These are phyloP conservation scores for Limanda limanda DNA, from an alignment of 2,113 vertebrate species.

Conservation along the genomic window DNA sequence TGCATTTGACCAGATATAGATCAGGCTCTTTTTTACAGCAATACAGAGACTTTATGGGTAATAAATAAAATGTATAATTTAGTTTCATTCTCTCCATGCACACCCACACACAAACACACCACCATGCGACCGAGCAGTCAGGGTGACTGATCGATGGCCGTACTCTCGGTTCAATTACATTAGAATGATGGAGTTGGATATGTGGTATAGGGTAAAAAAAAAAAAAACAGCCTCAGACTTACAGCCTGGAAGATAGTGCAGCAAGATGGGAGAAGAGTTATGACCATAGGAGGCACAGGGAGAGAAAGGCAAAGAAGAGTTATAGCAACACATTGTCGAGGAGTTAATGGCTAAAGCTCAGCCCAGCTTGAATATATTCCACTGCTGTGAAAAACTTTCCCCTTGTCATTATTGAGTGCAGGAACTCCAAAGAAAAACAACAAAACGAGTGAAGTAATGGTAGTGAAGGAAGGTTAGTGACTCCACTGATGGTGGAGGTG, in stretches of 20 bases:
- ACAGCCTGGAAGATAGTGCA: conserved; percentile 34
- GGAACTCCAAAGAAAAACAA: conserved; percentile 5
- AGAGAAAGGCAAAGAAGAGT: conserved; percentile 20
- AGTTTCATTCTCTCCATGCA: conserved; percentile 1
- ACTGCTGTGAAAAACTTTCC: background rate
- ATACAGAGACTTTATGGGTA: background rate
- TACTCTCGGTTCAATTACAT: conserved; percentile 61
- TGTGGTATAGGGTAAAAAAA: conserved; percentile 23
- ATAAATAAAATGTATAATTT: conserved; percentile 12
- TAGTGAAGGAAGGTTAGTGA: conserved; percentile 34
- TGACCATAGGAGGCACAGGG: conserved; percentile 5
- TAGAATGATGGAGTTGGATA: conserved; percentile 65
- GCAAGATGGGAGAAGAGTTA: conserved; percentile 50
- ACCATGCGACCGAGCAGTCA: conserved; percentile 18
- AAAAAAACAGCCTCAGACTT: conserved; percentile 32
- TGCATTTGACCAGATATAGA: background rate
- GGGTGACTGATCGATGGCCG: conserved; percentile 49
- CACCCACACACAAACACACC: conserved; percentile 15
- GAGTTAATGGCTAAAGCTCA: conserved; percentile 6
- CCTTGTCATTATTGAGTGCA: conserved; percentile 23
- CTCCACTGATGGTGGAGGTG: conserved; percentile 33
- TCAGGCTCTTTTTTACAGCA: background rate
- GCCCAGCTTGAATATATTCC: background rate
- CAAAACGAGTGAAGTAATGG: conserved; percentile 6
- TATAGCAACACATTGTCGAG: conserved; percentile 14